phyloP scores from a whole-genome alignment of 2,888 invertebrate species.

The Pelosia muscerda region DNA sequence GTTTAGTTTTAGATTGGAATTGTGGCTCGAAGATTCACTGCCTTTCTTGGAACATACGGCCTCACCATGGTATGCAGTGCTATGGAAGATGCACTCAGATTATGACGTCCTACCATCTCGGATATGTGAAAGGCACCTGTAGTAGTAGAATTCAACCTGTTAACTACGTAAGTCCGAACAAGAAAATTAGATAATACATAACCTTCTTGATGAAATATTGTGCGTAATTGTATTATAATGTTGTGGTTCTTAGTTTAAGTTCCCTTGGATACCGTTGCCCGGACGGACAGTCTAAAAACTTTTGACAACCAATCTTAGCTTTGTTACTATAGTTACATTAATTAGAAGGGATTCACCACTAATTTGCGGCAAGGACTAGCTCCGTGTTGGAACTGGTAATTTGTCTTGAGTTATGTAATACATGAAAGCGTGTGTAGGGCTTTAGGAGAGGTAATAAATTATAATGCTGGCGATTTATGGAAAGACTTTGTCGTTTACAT shows the following conservation, averaged over 20 bases:
- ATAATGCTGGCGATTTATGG: constrained; percentile 1
- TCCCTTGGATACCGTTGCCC: neutral
- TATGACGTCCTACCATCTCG: neutral
- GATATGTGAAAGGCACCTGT: too few species aligned
- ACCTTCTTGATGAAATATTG: neutral
- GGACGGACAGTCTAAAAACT: neutral
- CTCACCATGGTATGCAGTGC: neutral
- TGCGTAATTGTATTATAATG: neutral
- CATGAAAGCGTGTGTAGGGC: neutral
- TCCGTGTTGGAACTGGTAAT: constrained; percentile 1
- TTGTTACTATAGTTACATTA: constrained; percentile 9
- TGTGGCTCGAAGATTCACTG: neutral
- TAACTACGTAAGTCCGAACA: neutral
- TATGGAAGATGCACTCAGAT: too few species aligned
- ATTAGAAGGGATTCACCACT: constrained; percentile 13
- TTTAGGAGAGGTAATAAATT: neutral
- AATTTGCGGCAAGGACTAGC: neutral
- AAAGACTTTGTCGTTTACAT: constrained; percentile 1
- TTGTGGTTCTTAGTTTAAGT: neutral
- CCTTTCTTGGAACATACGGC: neutral
- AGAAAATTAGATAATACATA: neutral
- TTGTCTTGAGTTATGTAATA: constrained; percentile 3
- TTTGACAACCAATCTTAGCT: constrained; percentile 6
- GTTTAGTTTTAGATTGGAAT: neutral
- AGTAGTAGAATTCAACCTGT: neutral